Base-by-base conservation (phyloP, 1,140 invertebrate species). In the Charaxes varanes region DNA sequence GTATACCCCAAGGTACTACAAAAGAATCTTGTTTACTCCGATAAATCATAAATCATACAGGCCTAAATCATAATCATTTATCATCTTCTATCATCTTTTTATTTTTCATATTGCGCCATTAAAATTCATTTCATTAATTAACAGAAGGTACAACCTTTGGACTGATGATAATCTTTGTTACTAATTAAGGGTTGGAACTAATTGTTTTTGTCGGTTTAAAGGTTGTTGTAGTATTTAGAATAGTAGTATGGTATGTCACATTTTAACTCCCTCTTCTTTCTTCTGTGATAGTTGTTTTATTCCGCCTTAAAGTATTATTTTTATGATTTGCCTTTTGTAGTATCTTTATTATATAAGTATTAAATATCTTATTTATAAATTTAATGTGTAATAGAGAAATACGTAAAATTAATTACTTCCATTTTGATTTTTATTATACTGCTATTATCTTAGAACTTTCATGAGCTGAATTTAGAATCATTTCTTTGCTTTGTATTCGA, bases 1-100 rank as follows among this genome's bases (percentile, higher is more conserved):
- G 65, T 72, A 74, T 65, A 74, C 74, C 24, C 54, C 80, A 86
- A 88, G 87, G 86, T 88, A 88, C 86, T 87, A 86, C 86, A 86
- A 86, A 86, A 84, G 76, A 68, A 50, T 53, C 50, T 51, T 49
- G 34, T 32, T 47, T 32, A 31, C 41, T 49, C 21, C 53, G 33
- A 43, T 34, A 22, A 34, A 34, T 34, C 19, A 21, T 22, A 34
- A 43, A 41, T 69, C 59, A 69, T 60, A 53, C 50, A 60, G 26
- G 70, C 73, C 66, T 76, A 12, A 53, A 47, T 59, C 61, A 70
- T 65, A 34, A 37, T 23, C 42, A 38, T 26, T 38, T 42, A 48
- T 45, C 34, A 37, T 53, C 36, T 53, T 54, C 24, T 18, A 41
- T 12, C 24, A 43, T 30, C 5, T 14, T 7, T 10, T 12, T 11